Conservation (phyloP, 2,797 vertebrate genomes). For the Hipposideros larvatus region DNA sequence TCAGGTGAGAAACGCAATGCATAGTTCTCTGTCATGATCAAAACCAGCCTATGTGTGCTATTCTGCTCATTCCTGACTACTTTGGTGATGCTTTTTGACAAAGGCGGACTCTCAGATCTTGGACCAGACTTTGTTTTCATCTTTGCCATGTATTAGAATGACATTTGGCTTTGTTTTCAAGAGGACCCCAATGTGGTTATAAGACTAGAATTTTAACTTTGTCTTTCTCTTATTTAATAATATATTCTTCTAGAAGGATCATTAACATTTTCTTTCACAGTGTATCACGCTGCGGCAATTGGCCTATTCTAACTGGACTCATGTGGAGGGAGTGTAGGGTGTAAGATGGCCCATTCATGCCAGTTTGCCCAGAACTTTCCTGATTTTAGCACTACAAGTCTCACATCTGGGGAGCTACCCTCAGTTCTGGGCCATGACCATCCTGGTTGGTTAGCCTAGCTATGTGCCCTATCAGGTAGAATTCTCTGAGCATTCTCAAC, state of each 20-base stretch:
- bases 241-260: neutral
- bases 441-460: neutral
- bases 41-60: neutral
- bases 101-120: neutral
- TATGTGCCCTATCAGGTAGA: neutral
- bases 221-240: neutral
- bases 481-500: neutral
- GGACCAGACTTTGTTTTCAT: slow-evolving; percentile 23
- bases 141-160: neutral
- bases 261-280: neutral
- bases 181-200: neutral
- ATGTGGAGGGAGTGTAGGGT: neutral
- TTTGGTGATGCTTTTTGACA: neutral
- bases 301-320: neutral
- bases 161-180: neutral
- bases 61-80: neutral
- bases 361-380: neutral
- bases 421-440: neutral
- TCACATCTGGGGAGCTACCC: neutral
- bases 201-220: slow-evolving; percentile 19
- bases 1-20: slow-evolving; percentile 91
- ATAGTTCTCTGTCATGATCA: neutral
- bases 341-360: neutral
- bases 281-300: neutral
- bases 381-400: neutral